phyloP scores from a whole-genome alignment of 2,888 invertebrate species.

The Ichneumoninae sp. region DNA sequence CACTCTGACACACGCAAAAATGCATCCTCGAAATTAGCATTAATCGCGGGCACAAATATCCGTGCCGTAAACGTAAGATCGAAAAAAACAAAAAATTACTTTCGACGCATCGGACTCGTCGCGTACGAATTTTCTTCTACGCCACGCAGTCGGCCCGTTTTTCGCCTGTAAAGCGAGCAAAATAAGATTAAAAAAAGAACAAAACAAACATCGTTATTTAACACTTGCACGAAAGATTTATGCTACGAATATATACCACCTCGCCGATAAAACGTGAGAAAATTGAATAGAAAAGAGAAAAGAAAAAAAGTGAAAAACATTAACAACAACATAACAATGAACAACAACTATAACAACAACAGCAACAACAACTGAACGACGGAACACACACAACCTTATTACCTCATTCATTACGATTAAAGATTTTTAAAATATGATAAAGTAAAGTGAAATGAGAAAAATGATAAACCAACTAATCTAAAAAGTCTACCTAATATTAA shows the following conservation, averaged over 20 bases:
- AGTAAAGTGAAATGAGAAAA: constrained; percentile 72
- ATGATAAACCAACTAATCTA: constrained; percentile 78
- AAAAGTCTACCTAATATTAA: constrained; percentile 83
- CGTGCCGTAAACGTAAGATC: constrained; percentile 5
- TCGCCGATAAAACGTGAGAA: constrained; percentile 67
- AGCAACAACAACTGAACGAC: constrained; percentile 64
- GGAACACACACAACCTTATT: constrained; percentile 83
- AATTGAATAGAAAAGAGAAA: constrained; percentile 71
- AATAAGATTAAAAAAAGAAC: neutral
- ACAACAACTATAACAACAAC: constrained; percentile 26
- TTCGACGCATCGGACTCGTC: constrained; percentile 22
- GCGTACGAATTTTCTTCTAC: constrained; percentile 9
- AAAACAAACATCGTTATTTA: constrained; percentile 16
- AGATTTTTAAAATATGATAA: constrained; percentile 81
- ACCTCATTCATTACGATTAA: constrained; percentile 84
- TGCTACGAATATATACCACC: constrained; percentile 66
- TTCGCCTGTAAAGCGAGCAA: constrained; percentile 1
- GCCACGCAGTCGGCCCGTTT: constrained; percentile 25
- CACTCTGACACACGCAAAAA: neutral
- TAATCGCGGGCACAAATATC: neutral
- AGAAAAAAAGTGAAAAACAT: constrained; percentile 27
- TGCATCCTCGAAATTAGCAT: constrained; percentile 24
- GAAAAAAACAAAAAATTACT: constrained; percentile 1
- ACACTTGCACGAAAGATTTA: constrained; percentile 31
- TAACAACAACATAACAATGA: constrained; percentile 71